Percentiles rank a stretch among this genome's conserved stretches.
phyloP scores from a whole-genome alignment of 1,140 invertebrate genomes.

The Ericerus pela region DNA sequence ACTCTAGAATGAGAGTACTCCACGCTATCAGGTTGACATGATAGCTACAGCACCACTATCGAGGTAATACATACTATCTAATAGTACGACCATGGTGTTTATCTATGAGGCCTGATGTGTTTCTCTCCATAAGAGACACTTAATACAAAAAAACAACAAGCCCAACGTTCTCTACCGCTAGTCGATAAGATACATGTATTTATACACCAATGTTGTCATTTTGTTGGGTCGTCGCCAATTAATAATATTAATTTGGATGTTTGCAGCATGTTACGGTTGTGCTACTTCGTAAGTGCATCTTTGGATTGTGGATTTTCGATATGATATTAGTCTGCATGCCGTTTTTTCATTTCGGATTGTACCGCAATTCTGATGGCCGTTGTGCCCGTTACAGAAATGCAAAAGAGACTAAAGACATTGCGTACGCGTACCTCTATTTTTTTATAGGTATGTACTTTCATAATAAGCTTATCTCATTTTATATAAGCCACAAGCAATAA shows the following conservation, averaged over 20 bases:
- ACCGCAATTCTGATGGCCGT: constrained; percentile 32
- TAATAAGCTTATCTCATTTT: too few relatives aligned
- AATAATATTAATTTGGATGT: background rate
- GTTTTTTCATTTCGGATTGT: constrained; percentile 60
- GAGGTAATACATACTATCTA: too few relatives aligned
- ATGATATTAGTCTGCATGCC: constrained; percentile 55
- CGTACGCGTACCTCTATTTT: constrained; percentile 64
- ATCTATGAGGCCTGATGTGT: too few relatives aligned
- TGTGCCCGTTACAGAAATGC: constrained; percentile 60
- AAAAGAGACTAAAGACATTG: constrained; percentile 41
- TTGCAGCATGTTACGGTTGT: constrained; percentile 4
- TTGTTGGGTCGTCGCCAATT: background rate
- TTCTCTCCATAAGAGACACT: too few relatives aligned
- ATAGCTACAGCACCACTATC: too few relatives aligned
- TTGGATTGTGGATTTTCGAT: constrained; percentile 46
- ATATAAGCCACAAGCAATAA: too few relatives aligned
- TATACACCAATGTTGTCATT: background rate
- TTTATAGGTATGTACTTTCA: constrained; percentile 45
- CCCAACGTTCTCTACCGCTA: too few relatives aligned
- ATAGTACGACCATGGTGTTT: too few relatives aligned
- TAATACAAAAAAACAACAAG: too few relatives aligned
- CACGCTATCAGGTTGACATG: too few relatives aligned
- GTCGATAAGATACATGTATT: background rate
- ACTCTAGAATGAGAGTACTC: too few relatives aligned
- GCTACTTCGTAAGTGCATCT: background rate